A percentile compares a stretch with the other conserved stretches of the same genome.
Conservation (phyloP, 2,797 vertebrate species). For the Leucoraja ocellata region DNA sequence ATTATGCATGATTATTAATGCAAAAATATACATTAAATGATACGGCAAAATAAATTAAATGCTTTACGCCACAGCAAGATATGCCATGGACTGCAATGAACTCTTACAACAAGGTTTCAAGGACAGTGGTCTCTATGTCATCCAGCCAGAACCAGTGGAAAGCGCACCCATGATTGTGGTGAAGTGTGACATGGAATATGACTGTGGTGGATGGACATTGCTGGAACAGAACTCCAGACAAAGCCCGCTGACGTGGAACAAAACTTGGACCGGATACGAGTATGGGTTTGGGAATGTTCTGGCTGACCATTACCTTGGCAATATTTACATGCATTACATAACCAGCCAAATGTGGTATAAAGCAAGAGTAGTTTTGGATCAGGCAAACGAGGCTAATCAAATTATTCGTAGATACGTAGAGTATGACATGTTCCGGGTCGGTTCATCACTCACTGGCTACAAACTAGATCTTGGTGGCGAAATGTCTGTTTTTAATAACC, state of each 20-base stretch:
- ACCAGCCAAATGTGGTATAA: background rate
- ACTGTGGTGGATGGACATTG: constrained; percentile 39
- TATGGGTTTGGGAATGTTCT: constrained; percentile 43
- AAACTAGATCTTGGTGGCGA: constrained; percentile 41
- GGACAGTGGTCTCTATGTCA: constrained; percentile 40
- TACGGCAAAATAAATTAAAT: background rate
- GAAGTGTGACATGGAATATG: constrained; percentile 41
- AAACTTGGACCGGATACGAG: constrained; percentile 40
- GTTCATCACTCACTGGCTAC: constrained; percentile 39
- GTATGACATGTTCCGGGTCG: constrained; percentile 39
- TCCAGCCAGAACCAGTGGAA: constrained; percentile 34
- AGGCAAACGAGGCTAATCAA: background rate
- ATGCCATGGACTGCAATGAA: constrained; percentile 42
- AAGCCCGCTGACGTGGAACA: constrained; percentile 41
- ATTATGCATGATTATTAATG: background rate
- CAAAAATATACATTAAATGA: background rate
- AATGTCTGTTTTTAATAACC: constrained; percentile 37
- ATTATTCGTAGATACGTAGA: constrained; percentile 23
- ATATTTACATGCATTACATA: constrained; percentile 43
- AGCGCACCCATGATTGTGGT: constrained; percentile 40
- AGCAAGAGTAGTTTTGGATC: constrained; percentile 41
- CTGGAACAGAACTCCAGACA: constrained; percentile 42
- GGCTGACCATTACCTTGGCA: constrained; percentile 41
- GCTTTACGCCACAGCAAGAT: background rate
- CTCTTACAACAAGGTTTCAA: constrained; percentile 40